Percentiles rank a stretch among this genome's conserved stretches.
Evolutionary conservation across 2,113 vertebrate genomes (phyloP).

Genomic region (Datnioides undecimradiatus): DNA sequence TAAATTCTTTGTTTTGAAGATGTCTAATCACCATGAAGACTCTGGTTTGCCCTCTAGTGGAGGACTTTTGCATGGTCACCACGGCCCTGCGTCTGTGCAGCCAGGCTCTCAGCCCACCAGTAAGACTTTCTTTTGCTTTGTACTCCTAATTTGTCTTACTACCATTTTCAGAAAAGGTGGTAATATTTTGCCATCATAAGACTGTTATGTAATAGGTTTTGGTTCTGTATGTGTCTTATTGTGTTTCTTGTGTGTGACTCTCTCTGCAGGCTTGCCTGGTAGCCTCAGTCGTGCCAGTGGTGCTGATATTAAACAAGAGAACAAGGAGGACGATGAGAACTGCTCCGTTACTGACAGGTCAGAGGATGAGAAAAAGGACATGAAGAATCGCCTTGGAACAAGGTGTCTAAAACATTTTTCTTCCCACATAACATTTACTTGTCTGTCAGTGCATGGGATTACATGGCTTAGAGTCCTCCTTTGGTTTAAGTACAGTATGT

Average conservation of each 20-base stretch:
- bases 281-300: slow-evolving; percentile 82
- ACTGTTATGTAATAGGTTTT: neutral
- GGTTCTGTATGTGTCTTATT: neutral
- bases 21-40: slow-evolving; percentile 87
- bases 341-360: slow-evolving; percentile 88
- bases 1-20: slow-evolving; percentile 67
- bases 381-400: slow-evolving; percentile 86
- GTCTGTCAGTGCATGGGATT: slow-evolving; percentile 5
- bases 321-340: slow-evolving; percentile 95
- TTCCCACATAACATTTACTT: neutral
- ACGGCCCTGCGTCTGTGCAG: slow-evolving; percentile 84
- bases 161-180: neutral
- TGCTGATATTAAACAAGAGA: slow-evolving; percentile 90
- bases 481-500: slow-evolving; percentile 4
- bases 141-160: no score
- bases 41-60: slow-evolving; percentile 84
- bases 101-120: slow-evolving; percentile 86
- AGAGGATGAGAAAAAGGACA: slow-evolving; percentile 94
- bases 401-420: slow-evolving; percentile 85
- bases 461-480: neutral
- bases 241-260: neutral
- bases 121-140: slow-evolving; percentile 71
- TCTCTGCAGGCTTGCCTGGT: slow-evolving; percentile 76
- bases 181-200: neutral
- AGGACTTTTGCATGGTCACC: slow-evolving; percentile 87